A percentile compares a stretch with the other conserved stretches of the same genome.
Evolutionary conservation across 2,888 invertebrate species (phyloP).

Genomic region (Zhuqinia jingwanae): DNA sequence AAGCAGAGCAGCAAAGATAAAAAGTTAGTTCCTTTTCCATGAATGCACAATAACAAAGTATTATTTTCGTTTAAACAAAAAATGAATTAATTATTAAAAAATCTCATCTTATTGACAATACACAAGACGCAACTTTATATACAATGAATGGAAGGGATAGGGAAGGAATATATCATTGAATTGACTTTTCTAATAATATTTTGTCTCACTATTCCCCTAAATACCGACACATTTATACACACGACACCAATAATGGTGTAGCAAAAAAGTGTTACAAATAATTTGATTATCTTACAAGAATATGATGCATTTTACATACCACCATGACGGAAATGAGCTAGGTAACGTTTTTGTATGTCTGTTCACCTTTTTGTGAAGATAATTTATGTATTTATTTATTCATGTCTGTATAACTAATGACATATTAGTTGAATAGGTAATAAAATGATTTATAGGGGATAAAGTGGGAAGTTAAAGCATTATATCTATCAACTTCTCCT

Average conservation of each 20-base stretch:
- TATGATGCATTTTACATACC: slow-evolving; percentile 21
- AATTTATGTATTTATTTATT: slow-evolving; percentile 65
- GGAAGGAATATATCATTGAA: too few species aligned
- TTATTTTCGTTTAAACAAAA: too few species aligned
- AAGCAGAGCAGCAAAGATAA: slow-evolving; percentile 24
- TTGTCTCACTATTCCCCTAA: too few species aligned
- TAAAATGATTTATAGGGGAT: slow-evolving; percentile 58
- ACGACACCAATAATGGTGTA: too few species aligned
- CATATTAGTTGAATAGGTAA: slow-evolving; percentile 40
- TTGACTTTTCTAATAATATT: too few species aligned
- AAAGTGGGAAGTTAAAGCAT: not conserved
- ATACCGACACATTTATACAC: too few species aligned
- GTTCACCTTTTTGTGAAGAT: not conserved
- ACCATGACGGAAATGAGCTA: slow-evolving; percentile 26
- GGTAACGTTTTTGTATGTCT: slow-evolving; percentile 1
- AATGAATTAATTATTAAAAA: too few species aligned
- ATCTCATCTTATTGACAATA: too few species aligned
- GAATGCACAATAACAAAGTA: not conserved
- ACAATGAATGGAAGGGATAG: too few species aligned
- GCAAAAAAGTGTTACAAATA: too few species aligned
- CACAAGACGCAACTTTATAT: too few species aligned
- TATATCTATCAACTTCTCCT: not conserved
- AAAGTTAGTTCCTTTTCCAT: not conserved
- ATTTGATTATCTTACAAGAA: too few species aligned
- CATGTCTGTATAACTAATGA: slow-evolving; percentile 18